Base-by-base conservation (phyloP, 2,797 vertebrate genomes). In the Lacerta bilineata region DNA sequence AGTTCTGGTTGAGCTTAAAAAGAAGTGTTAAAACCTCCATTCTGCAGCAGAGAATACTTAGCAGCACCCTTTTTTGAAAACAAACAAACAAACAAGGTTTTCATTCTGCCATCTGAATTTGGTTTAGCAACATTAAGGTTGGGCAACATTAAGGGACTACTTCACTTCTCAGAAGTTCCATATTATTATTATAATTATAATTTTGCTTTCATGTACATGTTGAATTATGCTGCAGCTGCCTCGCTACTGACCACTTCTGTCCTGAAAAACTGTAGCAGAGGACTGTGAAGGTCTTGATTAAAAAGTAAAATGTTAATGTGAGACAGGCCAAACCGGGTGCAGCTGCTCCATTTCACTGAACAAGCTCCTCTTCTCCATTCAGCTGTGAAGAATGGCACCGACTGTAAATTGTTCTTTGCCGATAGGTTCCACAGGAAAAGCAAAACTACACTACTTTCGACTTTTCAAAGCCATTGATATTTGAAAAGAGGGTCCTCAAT, bases 141-240 rank as follows among this genome's bases (percentile, higher is more conserved):
- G 88, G 82, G 86, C 89, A 96, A 92, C 93, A 92, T 59, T 85
- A 90, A 41, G 71, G 50, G 78, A 80, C 64, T 69, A 69, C 69
- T 89, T 43, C 69, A 64, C 71, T 93, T 87, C 90, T 91, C 81
- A 82, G 76, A 93, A 92, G 91, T 75, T 83, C 72, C 90, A 20
- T 17, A 50, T 46, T 29, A 50, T 50, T 10, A 36, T 94, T 74
- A 61, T 80, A 79, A 74, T 90, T 93, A 87, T 94, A 94, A 91
- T 97, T 95, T 96, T 96, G 91, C 93, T 96, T 94, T 95, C 95
- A 96, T 95, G 96, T 75, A 95, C 87, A 91, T 93, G 93, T 95
- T 96, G 96, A 96, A 97, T 96, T 97, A 96, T 96, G 93, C 95
- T 96, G 95, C 96, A 97, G 96, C 97, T 97, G 97, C 93, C 95